Conservation (phyloP, 2,888 invertebrate species). For the Autographa gamma region DNA sequence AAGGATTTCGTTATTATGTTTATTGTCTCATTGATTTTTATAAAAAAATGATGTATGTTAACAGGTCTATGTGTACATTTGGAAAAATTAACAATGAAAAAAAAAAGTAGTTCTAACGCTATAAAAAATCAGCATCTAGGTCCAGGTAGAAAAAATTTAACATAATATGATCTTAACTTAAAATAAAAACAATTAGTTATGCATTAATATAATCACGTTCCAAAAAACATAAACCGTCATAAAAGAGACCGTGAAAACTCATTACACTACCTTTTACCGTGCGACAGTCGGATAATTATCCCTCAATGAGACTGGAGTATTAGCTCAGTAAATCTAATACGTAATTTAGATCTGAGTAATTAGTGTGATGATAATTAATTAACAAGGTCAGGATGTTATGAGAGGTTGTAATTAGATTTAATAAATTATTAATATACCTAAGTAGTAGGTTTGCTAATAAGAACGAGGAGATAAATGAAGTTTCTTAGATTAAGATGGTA, state of each 20-base stretch:
- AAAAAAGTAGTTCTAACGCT: too few species aligned
- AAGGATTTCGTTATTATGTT: background rate
- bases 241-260: background rate
- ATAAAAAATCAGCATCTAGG: too few species aligned
- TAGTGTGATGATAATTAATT: constrained; percentile 30
- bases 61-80: too few species aligned
- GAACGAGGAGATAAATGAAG: background rate
- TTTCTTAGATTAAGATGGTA: background rate
- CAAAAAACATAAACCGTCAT: background rate
- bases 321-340: constrained; percentile 31
- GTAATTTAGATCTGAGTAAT: constrained; percentile 26
- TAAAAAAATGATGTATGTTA: too few species aligned
- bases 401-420: background rate
- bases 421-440: constrained; percentile 18
- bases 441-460: background rate
- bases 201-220: too few species aligned
- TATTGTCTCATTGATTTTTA: too few species aligned
- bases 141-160: too few species aligned
- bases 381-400: constrained; percentile 1
- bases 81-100: too few species aligned
- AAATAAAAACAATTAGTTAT: too few species aligned
- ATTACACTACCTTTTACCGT: constrained; percentile 9
- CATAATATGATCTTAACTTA: too few species aligned
- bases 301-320: constrained; percentile 22
- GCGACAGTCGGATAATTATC: constrained; percentile 20